These are phyloP conservation scores for Heliconius sara DNA, from an alignment of 2,888 invertebrate genomes.

Conservation along the genomic window DNA sequence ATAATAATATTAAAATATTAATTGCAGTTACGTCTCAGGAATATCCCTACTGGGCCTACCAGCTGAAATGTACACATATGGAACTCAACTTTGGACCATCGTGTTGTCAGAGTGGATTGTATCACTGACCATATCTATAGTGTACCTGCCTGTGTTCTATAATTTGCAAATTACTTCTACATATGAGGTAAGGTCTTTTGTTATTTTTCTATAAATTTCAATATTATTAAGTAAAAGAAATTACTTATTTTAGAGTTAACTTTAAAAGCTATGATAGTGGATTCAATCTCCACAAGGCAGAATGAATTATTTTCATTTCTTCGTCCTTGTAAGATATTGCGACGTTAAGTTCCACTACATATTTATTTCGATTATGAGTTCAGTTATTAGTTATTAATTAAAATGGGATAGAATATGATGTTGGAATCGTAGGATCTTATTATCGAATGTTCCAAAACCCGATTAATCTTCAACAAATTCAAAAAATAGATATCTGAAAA, in stretches of 20 bases:
- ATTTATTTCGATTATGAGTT: too few relatives aligned
- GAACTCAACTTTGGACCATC: conserved; percentile 88
- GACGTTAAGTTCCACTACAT: too few relatives aligned
- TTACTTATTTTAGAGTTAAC: background rate
- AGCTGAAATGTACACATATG: conserved; percentile 90
- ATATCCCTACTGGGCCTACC: conserved; percentile 89
- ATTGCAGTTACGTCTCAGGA: conserved; percentile 86
- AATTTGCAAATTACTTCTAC: conserved; percentile 89
- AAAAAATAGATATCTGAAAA: background rate
- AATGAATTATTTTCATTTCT: too few relatives aligned
- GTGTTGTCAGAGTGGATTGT: conserved; percentile 86
- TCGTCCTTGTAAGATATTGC: too few relatives aligned
- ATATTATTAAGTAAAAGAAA: background rate
- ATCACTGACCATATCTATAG: conserved; percentile 86
- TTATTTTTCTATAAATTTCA: background rate
- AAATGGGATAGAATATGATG: too few relatives aligned
- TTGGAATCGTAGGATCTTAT: too few relatives aligned
- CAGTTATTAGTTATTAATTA: too few relatives aligned
- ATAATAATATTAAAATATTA: background rate
- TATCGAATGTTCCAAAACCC: too few relatives aligned
- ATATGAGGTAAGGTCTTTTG: conserved; percentile 85
- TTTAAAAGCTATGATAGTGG: background rate
- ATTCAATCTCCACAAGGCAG: background rate
- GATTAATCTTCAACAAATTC: background rate
- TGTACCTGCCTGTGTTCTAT: conserved; percentile 90